phyloP scores from a whole-genome alignment of 2,113 vertebrate species.

The Heterotilapia buettikoferi region DNA sequence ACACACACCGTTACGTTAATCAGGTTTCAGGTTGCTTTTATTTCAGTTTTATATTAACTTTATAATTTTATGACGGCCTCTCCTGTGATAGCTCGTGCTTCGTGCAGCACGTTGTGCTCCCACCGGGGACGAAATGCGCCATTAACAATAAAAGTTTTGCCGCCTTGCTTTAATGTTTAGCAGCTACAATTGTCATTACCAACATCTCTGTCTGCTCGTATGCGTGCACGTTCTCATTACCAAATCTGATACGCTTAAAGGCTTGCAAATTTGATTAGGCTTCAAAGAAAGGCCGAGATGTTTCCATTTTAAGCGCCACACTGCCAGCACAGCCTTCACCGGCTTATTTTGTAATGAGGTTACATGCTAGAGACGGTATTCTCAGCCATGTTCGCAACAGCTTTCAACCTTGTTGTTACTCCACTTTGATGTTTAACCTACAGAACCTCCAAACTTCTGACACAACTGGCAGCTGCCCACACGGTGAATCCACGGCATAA shows the following conservation, averaged over 20 bases:
- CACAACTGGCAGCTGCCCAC: background rate
- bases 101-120: background rate
- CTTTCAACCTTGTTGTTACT: background rate
- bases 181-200: background rate
- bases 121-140: background rate
- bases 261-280: background rate
- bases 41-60: background rate
- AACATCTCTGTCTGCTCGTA: background rate
- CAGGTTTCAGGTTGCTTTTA: background rate
- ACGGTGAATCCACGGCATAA: background rate
- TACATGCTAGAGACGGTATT: background rate
- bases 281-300: background rate
- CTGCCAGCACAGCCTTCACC: background rate
- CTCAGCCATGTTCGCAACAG: background rate
- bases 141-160: background rate
- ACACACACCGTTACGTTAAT: background rate
- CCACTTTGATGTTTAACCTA: background rate
- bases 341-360: background rate
- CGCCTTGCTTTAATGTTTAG: background rate
- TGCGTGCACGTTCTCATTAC: background rate
- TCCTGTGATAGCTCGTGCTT: background rate
- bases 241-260: background rate
- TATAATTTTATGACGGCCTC: background rate
- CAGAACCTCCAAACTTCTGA: background rate
- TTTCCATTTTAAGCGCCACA: background rate